Conservation (phyloP, 2,113 vertebrate species). For the Phaethon lepturus region DNA sequence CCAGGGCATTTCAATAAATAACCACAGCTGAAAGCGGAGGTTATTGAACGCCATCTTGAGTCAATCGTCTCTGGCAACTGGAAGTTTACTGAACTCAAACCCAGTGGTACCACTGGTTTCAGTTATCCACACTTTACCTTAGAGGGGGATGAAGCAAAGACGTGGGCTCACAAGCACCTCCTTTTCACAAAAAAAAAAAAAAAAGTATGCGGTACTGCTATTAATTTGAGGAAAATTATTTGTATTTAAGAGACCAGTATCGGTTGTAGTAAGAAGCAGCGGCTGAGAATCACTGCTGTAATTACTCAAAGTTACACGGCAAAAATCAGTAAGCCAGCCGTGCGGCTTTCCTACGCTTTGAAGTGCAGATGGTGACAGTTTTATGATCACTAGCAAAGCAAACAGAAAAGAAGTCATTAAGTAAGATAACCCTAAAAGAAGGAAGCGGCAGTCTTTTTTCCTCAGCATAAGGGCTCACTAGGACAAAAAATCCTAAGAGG, state of each 20-base stretch:
- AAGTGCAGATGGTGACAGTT: conserved; percentile 16
- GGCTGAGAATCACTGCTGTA: neutral
- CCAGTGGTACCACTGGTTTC: neutral
- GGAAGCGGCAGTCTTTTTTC: neutral
- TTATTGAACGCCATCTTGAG: neutral
- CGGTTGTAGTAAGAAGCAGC: rapidly evolving
- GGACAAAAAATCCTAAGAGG: neutral
- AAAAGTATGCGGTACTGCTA: rapidly evolving
- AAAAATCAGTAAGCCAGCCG: neutral
- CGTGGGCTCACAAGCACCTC: rapidly evolving
- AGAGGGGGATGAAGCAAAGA: neutral
- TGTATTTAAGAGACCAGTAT: neutral
- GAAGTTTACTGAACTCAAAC: neutral
- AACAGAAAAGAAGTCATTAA: conserved; percentile 1
- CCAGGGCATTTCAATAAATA: neutral
- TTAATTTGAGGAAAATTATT: neutral
- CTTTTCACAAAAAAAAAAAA: neutral
- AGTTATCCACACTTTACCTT: neutral
- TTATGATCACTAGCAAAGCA: neutral
- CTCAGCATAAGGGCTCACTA: neutral
- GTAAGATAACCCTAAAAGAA: neutral
- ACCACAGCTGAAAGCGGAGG: neutral
- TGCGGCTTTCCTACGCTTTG: neutral
- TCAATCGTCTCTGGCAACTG: neutral
- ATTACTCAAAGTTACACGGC: neutral